Evolutionary conservation across 2,888 invertebrate species (phyloP).

Genomic region (Tachystola acroxantha): DNA sequence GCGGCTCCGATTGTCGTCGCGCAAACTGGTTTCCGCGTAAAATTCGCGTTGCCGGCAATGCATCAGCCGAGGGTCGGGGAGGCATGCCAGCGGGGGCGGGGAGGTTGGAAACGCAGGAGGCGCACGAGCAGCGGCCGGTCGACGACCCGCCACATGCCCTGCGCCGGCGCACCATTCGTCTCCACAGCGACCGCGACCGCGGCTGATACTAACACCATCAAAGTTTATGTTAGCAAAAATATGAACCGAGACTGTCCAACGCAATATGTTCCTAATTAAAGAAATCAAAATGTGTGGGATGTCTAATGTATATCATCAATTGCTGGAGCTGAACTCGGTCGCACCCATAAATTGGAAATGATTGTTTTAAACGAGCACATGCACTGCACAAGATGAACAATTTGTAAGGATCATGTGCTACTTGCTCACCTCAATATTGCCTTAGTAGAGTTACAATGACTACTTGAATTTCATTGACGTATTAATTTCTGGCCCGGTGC

Average conservation of each 20-base stretch:
- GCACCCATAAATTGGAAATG: constrained; percentile 1
- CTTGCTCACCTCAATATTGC: background rate
- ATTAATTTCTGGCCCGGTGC: constrained; percentile 44
- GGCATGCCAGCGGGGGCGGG: constrained; percentile 41
- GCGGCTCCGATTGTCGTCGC: constrained; percentile 51
- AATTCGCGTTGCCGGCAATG: constrained; percentile 73
- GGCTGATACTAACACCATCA: constrained; percentile 54
- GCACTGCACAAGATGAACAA: background rate
- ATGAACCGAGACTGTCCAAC: constrained; percentile 14
- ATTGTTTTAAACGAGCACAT: constrained; percentile 4
- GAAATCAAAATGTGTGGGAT: no score
- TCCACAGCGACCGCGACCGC: constrained; percentile 38
- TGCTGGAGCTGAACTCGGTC: no score
- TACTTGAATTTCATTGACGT: constrained; percentile 6
- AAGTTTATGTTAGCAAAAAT: constrained; percentile 47
- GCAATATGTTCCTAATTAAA: no score
- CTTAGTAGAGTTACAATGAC: constrained; percentile 1
- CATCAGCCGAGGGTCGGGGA: constrained; percentile 67
- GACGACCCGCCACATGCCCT: constrained; percentile 73
- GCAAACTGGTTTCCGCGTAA: constrained; percentile 71
- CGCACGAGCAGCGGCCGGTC: constrained; percentile 70
- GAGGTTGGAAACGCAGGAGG: constrained; percentile 69
- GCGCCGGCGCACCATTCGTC: constrained; percentile 66
- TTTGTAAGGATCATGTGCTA: background rate
- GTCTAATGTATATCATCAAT: no score